Percentiles rank a stretch among this genome's conserved stretches.
These are phyloP conservation scores for Lochmaea crataegi DNA, from an alignment of 2,888 invertebrate species.

Conservation along the genomic window DNA sequence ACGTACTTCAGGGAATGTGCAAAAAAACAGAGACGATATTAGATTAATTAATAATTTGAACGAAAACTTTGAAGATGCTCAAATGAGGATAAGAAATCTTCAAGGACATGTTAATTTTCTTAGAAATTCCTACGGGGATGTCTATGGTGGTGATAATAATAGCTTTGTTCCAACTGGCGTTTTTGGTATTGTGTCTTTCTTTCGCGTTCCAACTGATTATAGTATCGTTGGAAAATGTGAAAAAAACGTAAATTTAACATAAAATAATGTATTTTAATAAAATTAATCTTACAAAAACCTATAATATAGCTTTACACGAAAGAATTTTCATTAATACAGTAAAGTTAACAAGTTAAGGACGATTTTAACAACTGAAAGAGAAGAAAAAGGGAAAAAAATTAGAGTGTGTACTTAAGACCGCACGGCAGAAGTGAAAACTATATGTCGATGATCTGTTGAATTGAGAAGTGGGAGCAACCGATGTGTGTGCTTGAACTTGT, in stretches of 20 bases:
- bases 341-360: slow-evolving; percentile 74
- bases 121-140: slow-evolving; percentile 64
- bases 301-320: slow-evolving; percentile 17
- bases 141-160: slow-evolving; percentile 45
- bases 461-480: no score
- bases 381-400: slow-evolving; percentile 49
- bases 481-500: no score
- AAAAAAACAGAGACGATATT: slow-evolving; percentile 77
- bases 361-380: slow-evolving; percentile 81
- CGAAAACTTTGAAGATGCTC: slow-evolving; percentile 76
- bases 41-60: slow-evolving; percentile 75
- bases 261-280: slow-evolving; percentile 31
- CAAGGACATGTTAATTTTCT: slow-evolving; percentile 74
- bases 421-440: no score
- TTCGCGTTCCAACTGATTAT: no score
- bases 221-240: not conserved
- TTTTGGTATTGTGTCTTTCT: no score
- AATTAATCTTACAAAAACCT: slow-evolving; percentile 27
- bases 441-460: no score
- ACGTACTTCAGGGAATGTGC: slow-evolving; percentile 48
- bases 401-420: no score
- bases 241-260: slow-evolving; percentile 9
- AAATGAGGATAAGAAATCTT: slow-evolving; percentile 72
- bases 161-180: no score
- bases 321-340: slow-evolving; percentile 20